Evolutionary conservation across 2,888 invertebrate species (phyloP), one percentile per base, ranked within the genome.

Genomic region (Amiota mariae): DNA sequence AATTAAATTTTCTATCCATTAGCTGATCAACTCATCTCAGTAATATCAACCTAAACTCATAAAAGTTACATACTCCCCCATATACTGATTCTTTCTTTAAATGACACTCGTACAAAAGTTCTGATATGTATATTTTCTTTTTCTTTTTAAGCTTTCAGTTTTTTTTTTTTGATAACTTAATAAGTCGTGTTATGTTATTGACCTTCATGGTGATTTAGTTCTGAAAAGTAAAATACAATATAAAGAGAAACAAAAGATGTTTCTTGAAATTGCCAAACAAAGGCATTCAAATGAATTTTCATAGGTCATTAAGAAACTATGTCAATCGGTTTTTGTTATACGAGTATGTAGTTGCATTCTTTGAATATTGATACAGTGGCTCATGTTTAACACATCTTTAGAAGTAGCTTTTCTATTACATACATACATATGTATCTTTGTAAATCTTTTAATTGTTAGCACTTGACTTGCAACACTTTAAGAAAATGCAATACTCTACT

Each of bases 181-280:
- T 48, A 51, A n/a, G 18, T 1, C n/a, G 12, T 9, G 74, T 71
- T 63, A 78, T 74, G 81, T 61, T 81, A 80, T 81, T 82, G 83
- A 82, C 82, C 82, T 82, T 82, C 82, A 82, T 80, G 82, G 77
- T 82, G 75, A 71, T 68, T 81, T 75, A 77, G 75, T 81, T 79
- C 78, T 78, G 75, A 79, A 61, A 12, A 51, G 9, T 20, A 61
- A 12, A 61, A n/a, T n/a, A 54, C 54, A 54, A 54, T n/a, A 54
- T n/a, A n/a, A 4, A 54, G 12, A 12, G 46, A 63, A 63, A n/a
- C 18, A 36, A 63, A 63, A 63, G 18, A 36, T 36, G 8, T 36
- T 36, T 36, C 36, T 36, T 36, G 8, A 36, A 36, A 36, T 36
- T 36, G 36, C 36, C 6, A 6, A 36, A 36, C 36, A 36, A 36